Evolutionary conservation across 2,797 vertebrate genomes (phyloP).

Genomic region (Anisognathus igniventris): DNA sequence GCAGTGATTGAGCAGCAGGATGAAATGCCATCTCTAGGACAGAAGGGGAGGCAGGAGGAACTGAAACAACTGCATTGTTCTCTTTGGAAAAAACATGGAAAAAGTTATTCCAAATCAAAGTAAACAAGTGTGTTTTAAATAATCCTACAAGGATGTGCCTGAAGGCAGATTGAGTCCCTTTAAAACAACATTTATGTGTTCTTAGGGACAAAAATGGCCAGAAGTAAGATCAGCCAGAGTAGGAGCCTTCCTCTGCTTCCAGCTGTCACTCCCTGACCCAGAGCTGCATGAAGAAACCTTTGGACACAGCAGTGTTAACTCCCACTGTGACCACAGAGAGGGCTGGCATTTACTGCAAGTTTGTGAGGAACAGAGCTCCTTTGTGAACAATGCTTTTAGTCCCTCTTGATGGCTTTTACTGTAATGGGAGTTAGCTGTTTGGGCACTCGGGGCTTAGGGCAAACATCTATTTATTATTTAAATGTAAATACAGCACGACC

Average conservation of each 20-base stretch:
- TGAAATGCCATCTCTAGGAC: background rate
- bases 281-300: background rate
- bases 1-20: background rate
- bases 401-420: background rate
- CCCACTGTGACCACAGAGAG: background rate
- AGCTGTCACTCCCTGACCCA: background rate
- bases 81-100: background rate
- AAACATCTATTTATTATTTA: conserved; percentile 44
- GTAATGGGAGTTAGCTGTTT: background rate
- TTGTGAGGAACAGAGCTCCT: background rate
- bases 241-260: background rate
- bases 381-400: background rate
- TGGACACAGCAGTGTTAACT: background rate
- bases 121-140: background rate
- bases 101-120: background rate
- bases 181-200: background rate
- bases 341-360: background rate
- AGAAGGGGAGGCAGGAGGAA: background rate
- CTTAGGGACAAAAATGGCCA: background rate
- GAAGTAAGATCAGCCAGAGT: background rate
- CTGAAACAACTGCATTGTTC: background rate
- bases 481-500: conserved; percentile 42
- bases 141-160: background rate
- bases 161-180: background rate
- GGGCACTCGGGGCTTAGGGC: background rate